Conservation (phyloP, 2,888 invertebrate genomes). For the Tanytarsus gracilentus region DNA sequence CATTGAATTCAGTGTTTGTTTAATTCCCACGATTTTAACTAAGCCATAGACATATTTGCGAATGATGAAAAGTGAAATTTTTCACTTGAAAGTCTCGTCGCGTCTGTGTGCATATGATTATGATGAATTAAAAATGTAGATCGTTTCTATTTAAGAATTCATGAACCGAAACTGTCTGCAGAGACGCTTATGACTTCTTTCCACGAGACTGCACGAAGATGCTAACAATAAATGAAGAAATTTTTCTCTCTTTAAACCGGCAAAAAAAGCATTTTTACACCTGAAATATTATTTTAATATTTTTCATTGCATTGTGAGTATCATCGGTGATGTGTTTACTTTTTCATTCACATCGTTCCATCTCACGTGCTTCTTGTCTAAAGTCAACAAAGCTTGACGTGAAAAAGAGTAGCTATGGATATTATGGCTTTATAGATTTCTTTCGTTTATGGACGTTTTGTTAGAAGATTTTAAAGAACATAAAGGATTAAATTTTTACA, state of each 20-base stretch:
- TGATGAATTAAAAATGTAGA: background rate
- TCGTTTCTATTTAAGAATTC: conserved; percentile 1
- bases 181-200: background rate
- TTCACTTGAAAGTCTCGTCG: background rate
- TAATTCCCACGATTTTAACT: conserved; percentile 6
- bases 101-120: background rate
- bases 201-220: background rate
- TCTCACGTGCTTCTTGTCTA: conserved; percentile 8
- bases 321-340: too few species aligned
- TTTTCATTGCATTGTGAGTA: too few species aligned
- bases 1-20: background rate
- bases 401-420: too few species aligned
- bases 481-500: too few species aligned
- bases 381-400: too few species aligned
- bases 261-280: background rate
- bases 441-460: background rate
- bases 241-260: background rate
- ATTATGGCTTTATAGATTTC: background rate
- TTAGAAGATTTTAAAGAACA: too few species aligned
- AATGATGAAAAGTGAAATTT: conserved; percentile 13
- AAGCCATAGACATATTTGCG: background rate
- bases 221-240: background rate
- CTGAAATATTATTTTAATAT: background rate
- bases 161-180: conserved; percentile 8
- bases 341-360: conserved; percentile 1